Evolutionary conservation across 2,888 invertebrate species (phyloP).

Genomic region (Ectemnius lituratus): DNA sequence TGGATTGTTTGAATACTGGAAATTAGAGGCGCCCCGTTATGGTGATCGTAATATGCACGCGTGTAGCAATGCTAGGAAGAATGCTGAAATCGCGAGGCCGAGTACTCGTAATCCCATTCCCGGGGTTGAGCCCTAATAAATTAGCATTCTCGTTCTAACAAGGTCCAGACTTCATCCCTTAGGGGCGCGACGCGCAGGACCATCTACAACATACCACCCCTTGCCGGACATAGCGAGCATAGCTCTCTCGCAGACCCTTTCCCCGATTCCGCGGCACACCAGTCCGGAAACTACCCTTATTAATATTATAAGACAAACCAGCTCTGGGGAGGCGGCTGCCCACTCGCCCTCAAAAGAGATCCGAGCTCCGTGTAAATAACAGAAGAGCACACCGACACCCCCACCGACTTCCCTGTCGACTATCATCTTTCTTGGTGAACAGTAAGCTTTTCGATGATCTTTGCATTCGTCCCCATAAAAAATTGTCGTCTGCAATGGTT

Average conservation of each 20-base stretch:
- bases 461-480: too few relatives aligned
- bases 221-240: conserved; percentile 77
- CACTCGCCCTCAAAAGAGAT: not conserved
- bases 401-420: too few relatives aligned
- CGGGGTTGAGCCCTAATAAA: conserved; percentile 70
- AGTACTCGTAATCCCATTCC: conserved; percentile 42
- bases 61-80: conserved; percentile 30
- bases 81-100: conserved; percentile 56
- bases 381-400: too few relatives aligned
- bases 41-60: too few relatives aligned
- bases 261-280: conserved; percentile 68
- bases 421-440: too few relatives aligned
- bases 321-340: conserved; percentile 20
- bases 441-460: too few relatives aligned
- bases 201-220: conserved; percentile 75
- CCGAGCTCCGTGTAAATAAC: conserved; percentile 1
- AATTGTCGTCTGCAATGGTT: too few relatives aligned
- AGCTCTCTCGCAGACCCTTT: conserved; percentile 70
- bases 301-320: conserved; percentile 76
- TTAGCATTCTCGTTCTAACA: conserved; percentile 77
- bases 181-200: conserved; percentile 68
- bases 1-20: not conserved
- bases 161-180: conserved; percentile 75
- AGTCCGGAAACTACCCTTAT: conserved; percentile 75
- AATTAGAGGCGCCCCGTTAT: too few relatives aligned